phyloP scores from a whole-genome alignment of 2,888 invertebrate species.

The Tetragonisca angustula region DNA sequence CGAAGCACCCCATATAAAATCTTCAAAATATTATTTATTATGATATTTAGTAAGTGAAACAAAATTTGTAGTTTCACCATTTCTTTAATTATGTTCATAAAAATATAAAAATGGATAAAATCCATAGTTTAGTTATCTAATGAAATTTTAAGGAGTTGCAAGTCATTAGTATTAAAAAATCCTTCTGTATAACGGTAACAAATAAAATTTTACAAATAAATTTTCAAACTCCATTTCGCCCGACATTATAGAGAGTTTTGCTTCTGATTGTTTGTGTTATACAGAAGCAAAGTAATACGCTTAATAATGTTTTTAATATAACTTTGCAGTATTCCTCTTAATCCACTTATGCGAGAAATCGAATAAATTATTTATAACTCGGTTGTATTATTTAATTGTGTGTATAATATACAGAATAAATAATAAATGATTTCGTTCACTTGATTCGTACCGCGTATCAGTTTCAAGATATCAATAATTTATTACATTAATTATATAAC shows the following conservation, averaged over 20 bases:
- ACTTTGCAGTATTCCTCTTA: not conserved
- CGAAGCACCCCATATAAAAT: too few species aligned
- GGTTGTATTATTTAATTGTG: not conserved
- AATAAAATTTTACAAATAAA: too few species aligned
- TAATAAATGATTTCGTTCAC: not conserved
- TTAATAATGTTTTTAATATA: not conserved
- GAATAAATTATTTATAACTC: not conserved
- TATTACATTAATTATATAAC: not conserved
- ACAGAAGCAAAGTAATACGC: too few species aligned
- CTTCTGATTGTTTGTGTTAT: not conserved
- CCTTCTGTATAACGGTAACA: too few species aligned
- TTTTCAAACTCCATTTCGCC: not conserved
- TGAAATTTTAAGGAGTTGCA: too few species aligned
- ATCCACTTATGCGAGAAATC: not conserved
- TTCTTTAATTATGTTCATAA: too few species aligned
- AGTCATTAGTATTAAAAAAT: too few species aligned
- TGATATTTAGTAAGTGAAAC: too few species aligned
- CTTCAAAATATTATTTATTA: too few species aligned
- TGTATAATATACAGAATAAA: not conserved
- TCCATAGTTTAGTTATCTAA: too few species aligned
- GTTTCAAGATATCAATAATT: not conserved
- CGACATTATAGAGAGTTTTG: not conserved
- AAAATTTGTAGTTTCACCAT: too few species aligned
- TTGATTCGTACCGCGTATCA: not conserved
- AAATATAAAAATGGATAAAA: too few species aligned